Base-by-base conservation (phyloP, 2,888 invertebrate species). In the Heteromyza rotundicornis region DNA sequence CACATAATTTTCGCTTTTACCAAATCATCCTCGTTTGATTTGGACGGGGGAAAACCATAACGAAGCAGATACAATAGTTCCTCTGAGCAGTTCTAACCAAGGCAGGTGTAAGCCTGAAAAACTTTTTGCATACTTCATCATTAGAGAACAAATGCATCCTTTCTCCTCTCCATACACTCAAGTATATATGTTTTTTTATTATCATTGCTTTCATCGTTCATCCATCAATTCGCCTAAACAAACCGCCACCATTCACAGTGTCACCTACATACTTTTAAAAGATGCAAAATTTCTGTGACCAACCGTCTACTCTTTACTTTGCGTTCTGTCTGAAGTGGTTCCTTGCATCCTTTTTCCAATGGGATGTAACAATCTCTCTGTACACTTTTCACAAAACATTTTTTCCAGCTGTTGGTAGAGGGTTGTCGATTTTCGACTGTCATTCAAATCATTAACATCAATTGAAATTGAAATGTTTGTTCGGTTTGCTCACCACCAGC, bases 401-500 rank as follows among this genome's bases (percentile, higher is more conserved):
- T 53, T 69, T 68, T 60, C 17, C 55, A 56, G 55, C 55, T 56
- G 55, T 40, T 44, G 36, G n/a, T 19, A 10, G 17, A 70, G 66
- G 65, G 65, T 61, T 54, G 57, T 54, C 23, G 7, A 47, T 47
- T 47, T 17, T 5, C 47, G 17, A 55, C 64, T 64, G 62, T 64
- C 62, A 60, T 32, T 50, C 51, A 44, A 59, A 57, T 64, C 64
- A 64, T 64, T 64, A 64, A 64, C 64, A 57, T 57, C 57, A 36
- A 20, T n/a, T 59, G 56, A 50, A 59, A 64, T 64, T 64, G 64
- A 64, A 64, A 53, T 59, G 64, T 62, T 56, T 58, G 40, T 49
- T 27, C 14, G 56, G 36, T 8, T 54, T 35, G 54, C 40, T 27
- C 12, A 40, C 8, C 40, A n/a, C 10, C 40, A n/a, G 47, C 47